Evolutionary conservation across 2,113 vertebrate genomes (phyloP), one percentile per base, ranked within the genome.

Genomic region (Rhombomys opimus): DNA sequence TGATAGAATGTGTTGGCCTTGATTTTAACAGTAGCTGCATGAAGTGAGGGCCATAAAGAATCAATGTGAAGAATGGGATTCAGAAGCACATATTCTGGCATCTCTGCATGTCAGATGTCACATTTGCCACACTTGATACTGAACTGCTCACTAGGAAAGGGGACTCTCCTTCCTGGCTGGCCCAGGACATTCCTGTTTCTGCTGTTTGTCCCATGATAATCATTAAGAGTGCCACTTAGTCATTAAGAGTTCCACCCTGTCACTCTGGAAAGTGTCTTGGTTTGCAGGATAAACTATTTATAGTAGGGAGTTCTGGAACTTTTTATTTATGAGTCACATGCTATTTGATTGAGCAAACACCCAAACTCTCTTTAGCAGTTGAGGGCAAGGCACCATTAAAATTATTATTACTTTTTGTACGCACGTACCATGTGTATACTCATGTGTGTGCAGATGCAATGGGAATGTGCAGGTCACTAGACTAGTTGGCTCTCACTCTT

Each of bases 11-110:
- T 20, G 54, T 46, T 93, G 4, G 81, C 91, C 27, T 67, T 95
- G 72, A 54, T 61, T 95, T 93, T 68, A 59, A 73, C 35, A 46
- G 7, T 52, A 65, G 82, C 91, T n/a, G 52, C 61, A 25, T 82
- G 67, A 90, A 82, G 84, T 89, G 32, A 32, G 41, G 20, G 65
- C 20, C 77, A 61, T 81, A 76, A 87, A 91, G 35, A 85, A 54
- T 94, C 92, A 77, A 72, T 90, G 65, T 85, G 67, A 97, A 87
- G 27, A 87, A 89, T 87, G 46, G 75, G 23, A 63, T 57, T 78
- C 95, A 32, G 46, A 32, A 38, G 46, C 78, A 63, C 70, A 41
- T 93, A 87, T 32, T 90, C 35, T 9, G 57, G 65, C 12, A 7
- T 85, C 6, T 68, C 23, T 25, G 2, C 75, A 12, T 93, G 75